phyloP scores from a whole-genome alignment of 2,113 vertebrate species.

The Anseranas semipalmata region DNA sequence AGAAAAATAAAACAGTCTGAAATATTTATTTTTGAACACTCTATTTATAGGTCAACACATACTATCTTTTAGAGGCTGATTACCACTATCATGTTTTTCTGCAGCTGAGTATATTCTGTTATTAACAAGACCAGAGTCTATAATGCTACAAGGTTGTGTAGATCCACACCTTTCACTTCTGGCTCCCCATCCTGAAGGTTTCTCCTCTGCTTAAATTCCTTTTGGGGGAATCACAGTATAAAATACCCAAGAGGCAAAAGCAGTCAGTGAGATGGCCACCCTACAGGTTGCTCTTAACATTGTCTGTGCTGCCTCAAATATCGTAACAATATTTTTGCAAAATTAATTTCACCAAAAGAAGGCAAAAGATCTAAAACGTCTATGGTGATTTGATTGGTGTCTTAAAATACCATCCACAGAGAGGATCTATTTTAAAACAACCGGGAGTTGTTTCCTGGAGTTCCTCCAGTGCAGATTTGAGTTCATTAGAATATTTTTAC shows the following conservation, averaged over 20 bases:
- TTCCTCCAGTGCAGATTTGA: constrained; percentile 37
- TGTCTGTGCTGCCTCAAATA: neutral
- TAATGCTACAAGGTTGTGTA: neutral
- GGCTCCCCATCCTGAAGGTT: neutral
- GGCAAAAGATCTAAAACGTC: neutral
- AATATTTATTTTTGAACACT: neutral
- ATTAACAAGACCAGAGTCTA: neutral
- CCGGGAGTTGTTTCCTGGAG: neutral
- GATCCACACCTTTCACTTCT: neutral
- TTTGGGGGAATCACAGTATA: no score
- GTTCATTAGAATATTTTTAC: constrained; percentile 47
- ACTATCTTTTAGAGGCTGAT: neutral
- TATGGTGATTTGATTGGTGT: neutral
- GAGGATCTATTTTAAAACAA: neutral
- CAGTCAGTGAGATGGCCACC: neutral
- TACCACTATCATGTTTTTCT: neutral
- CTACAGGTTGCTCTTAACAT: neutral
- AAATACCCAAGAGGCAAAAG: neutral
- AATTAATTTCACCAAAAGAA: neutral
- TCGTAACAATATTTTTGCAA: neutral
- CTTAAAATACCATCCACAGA: constrained; percentile 3
- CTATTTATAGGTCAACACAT: neutral
- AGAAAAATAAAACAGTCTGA: neutral
- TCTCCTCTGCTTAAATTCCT: neutral
- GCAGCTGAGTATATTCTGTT: neutral